Percentiles rank a stretch among this genome's conserved stretches.
Conservation (phyloP, 2,797 vertebrate species). For the Crocidura indochinensis region DNA sequence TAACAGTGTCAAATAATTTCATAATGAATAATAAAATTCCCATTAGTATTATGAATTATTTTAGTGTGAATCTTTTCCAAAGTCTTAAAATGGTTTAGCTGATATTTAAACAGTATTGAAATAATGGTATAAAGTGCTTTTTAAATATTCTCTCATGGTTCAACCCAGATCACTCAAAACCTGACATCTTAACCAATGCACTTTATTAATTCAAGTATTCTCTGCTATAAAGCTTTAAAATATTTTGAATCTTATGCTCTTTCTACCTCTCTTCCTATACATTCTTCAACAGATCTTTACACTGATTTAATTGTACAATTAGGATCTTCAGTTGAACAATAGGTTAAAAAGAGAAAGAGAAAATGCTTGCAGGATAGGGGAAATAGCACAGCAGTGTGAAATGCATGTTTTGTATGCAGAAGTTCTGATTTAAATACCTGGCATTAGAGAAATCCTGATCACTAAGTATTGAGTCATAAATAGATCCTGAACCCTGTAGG, state of each 20-base stretch:
- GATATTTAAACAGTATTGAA: conserved; percentile 82
- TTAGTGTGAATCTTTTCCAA: conserved; percentile 80
- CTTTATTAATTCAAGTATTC: not conserved
- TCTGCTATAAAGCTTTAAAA: not conserved
- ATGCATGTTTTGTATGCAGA: too few species aligned
- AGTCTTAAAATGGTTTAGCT: conserved; percentile 82
- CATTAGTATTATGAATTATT: conserved; percentile 84
- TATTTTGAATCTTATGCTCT: not conserved
- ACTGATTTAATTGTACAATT: not conserved
- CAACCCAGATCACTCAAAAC: conserved; percentile 55
- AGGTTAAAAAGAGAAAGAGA: too few species aligned
- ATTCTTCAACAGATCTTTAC: conserved; percentile 33
- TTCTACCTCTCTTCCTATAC: conserved; percentile 6
- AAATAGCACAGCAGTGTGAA: too few species aligned
- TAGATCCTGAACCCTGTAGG: too few species aligned
- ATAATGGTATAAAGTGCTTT: conserved; percentile 71
- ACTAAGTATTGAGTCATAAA: too few species aligned
- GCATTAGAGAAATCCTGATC: too few species aligned
- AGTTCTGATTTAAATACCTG: too few species aligned
- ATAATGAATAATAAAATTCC: conserved; percentile 85
- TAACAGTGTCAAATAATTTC: conserved; percentile 85
- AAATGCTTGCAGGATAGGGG: too few species aligned
- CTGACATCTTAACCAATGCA: not conserved
- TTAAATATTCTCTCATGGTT: conserved; percentile 66
- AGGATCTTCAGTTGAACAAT: not conserved